Evolutionary conservation across 2,888 invertebrate species (phyloP), one percentile per base, ranked within the genome.

Genomic region (Marronus borbonicus): DNA sequence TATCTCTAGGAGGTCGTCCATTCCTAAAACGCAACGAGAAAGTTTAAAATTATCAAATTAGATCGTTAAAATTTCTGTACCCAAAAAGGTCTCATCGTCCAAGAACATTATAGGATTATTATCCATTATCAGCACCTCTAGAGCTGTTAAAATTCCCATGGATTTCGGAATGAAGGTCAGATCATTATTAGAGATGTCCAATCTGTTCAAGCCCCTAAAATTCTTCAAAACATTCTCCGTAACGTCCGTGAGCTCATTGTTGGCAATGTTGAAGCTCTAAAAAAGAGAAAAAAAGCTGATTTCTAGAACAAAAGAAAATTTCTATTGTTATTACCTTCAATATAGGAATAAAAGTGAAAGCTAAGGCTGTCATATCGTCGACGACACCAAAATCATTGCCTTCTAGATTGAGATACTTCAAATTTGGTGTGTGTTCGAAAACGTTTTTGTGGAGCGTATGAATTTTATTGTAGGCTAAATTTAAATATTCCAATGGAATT

Each of bases 391-490:
- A 90, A 10, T 90, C 89, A 83, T 94, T 94, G 83, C 92, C 90
- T 84, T 92, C 91, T 77, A 94, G 87, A 82, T 91, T 91, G 7
- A 94, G 86, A 80, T 90, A 89, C 20, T 90, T 90, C 83, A 94
- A 84, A 81, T 92, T 90, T 0, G 93, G 93, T 76, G 92, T 92
- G 84, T 93, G 91, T 84, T 92, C 91, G 84, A 94, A 94, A 52
- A 93, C 84, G 74, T 91, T 90, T 80, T 90, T 88, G 84, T 92
- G 91, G 81, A 94, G 85, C 3, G 92, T 92, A 83, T 92, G 91
- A 75, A 94, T 92, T 83, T 90, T 86, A 85, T 94, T 94, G 86
- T 92, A 90, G 20, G 92, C 92, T 55, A 94, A 87, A 85, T 93
- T 92, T 39, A 94, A 86, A 12, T 92, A 90, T 83, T 91, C 90